phyloP scores from a whole-genome alignment of 2,797 vertebrate genomes.

The Anguilla megastoma region DNA sequence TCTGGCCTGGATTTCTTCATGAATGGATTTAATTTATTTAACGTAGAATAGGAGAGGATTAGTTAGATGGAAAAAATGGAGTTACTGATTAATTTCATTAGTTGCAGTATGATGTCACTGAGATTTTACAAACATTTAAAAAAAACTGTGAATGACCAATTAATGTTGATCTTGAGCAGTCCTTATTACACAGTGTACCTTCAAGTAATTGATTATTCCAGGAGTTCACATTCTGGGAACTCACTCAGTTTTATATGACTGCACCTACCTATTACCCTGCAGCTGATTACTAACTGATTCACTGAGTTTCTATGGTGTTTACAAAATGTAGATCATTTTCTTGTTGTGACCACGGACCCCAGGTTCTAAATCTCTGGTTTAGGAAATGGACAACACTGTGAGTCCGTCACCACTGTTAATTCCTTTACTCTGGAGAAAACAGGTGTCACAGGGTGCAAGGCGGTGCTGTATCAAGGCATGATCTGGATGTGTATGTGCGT shows the following conservation, averaged over 20 bases:
- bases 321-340: not conserved
- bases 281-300: not conserved
- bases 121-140: not conserved
- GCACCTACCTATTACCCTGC: not conserved
- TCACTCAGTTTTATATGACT: not conserved
- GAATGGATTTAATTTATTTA: too few relatives aligned
- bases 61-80: too few relatives aligned
- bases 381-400: not conserved
- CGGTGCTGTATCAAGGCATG: not conserved
- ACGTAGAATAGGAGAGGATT: too few relatives aligned
- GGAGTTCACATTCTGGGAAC: not conserved
- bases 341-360: not conserved
- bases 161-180: not conserved
- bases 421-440: not conserved
- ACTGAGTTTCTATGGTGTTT: not conserved
- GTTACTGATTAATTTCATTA: not conserved
- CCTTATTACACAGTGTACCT: not conserved
- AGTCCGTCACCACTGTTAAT: not conserved
- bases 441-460: not conserved
- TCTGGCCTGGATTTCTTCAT: too few relatives aligned
- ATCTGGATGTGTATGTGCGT: not conserved
- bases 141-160: not conserved
- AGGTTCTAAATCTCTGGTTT: not conserved
- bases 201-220: not conserved
- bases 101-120: not conserved